Evolutionary conservation across 2,113 vertebrate genomes (phyloP), one percentile per base, ranked within the genome.

Genomic region (Silurus glanis): DNA sequence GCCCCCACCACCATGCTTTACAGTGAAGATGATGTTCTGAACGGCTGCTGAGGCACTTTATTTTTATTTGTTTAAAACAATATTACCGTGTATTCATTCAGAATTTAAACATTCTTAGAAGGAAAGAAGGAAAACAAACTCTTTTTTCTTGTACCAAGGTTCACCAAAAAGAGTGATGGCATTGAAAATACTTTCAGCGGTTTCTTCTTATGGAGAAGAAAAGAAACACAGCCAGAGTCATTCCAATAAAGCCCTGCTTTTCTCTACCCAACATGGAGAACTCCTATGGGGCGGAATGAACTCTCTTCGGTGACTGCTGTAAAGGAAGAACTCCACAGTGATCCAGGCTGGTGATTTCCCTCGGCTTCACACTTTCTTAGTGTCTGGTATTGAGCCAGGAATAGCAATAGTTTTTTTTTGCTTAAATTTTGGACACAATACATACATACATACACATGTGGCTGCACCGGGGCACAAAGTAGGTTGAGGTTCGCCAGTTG

Each of bases 341-440:
- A 84, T 47, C 45, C 71, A 37, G 84, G 8, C 61, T 45, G 62
- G 74, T 67, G 61, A 66, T 67, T 69, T 79, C 75, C 84, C 62
- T 80, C 6, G 5, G 59, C 61, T 56, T 51, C 25, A 2, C 23
- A 19, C n/a, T 17, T 17, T 23, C 61, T 55, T 53, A 23, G 23
- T 12, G 45, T 62, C n/a, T 53, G 45, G 17, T 12, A 66, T 45
- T 21, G 13, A 51, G 72, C 72, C 56, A 16, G 45, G 45, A 49
- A 85, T 28, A 21, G 25, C 62, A 47, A 25, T 4, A 51, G 53
- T 25, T 55, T 71, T 4, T 12, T 1, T 67, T 13, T 37, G 4
- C 17, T 55, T 56, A n/a, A 14, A 28, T 66, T 55, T 9, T 79
- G 25, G 58, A 66, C n/a, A 55, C 14, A 1, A 10, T 53, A 53